Conservation (phyloP, 2,113 vertebrate genomes). For the Glaucidium brasilianum region DNA sequence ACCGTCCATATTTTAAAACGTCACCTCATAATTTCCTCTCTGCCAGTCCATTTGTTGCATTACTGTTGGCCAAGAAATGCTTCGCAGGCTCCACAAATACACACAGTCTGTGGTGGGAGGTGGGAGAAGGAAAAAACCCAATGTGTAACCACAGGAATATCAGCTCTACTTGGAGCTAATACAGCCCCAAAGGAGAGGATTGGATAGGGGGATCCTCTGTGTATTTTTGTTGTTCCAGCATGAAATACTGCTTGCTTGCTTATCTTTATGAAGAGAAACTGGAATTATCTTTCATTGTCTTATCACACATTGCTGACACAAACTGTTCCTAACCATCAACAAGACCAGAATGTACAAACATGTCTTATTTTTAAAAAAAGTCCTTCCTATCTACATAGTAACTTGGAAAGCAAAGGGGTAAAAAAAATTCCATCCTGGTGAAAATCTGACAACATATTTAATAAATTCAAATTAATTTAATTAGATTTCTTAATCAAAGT, state of each 20-base stretch:
- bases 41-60: neutral
- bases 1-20: neutral
- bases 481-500: conserved; percentile 6
- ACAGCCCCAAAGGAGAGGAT: neutral
- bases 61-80: neutral
- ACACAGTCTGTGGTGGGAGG: neutral
- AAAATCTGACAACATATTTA: neutral
- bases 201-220: neutral
- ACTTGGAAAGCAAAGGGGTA: neutral
- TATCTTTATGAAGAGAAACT: neutral
- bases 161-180: neutral
- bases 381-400: neutral
- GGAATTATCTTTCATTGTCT: neutral
- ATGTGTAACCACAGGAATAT: neutral
- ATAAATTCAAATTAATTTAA: neutral
- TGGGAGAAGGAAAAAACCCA: neutral
- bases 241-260: neutral
- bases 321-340: neutral
- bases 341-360: neutral
- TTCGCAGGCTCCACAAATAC: neutral
- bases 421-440: neutral
- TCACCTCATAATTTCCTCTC: neutral
- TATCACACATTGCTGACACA: neutral
- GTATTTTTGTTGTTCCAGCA: neutral
- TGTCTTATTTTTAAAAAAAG: neutral